Evolutionary conservation across 2,113 vertebrate species (phyloP).

Genomic region (Ceyx cyanopectus): DNA sequence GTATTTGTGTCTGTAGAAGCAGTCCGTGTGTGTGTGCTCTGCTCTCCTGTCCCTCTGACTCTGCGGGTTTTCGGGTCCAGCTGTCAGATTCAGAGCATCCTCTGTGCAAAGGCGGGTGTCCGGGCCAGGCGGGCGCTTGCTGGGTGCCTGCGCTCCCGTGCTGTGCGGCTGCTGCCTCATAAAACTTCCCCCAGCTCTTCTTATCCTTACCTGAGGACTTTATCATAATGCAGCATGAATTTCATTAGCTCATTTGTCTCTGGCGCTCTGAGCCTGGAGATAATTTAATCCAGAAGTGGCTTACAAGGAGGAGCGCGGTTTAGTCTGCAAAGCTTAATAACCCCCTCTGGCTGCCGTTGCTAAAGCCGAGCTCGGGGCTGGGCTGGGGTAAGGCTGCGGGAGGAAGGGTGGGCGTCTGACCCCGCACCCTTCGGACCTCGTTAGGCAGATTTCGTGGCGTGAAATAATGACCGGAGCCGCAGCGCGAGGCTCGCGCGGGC

Average conservation of each 20-base stretch:
- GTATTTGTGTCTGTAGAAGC: neutral
- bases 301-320: neutral
- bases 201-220: neutral
- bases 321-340: constrained; percentile 29
- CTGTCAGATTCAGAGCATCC: neutral
- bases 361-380: neutral
- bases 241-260: constrained; percentile 57
- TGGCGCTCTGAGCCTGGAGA: constrained; percentile 24
- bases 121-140: neutral
- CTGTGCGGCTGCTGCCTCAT: neutral
- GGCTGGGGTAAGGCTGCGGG: neutral
- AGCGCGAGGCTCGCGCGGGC: fast-evolving
- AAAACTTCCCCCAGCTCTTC: neutral
- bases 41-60: neutral
- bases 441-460: neutral
- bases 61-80: neutral
- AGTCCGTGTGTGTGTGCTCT: neutral
- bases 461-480: neutral
- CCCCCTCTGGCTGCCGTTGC: neutral
- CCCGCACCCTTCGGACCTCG: neutral
- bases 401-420: neutral
- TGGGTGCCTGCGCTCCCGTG: fast-evolving
- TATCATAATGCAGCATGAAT: constrained; percentile 19
- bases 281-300: constrained; percentile 5
- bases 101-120: fast-evolving